phyloP scores from a whole-genome alignment of 1,140 invertebrate species.

The Sweltsa coloradensis region DNA sequence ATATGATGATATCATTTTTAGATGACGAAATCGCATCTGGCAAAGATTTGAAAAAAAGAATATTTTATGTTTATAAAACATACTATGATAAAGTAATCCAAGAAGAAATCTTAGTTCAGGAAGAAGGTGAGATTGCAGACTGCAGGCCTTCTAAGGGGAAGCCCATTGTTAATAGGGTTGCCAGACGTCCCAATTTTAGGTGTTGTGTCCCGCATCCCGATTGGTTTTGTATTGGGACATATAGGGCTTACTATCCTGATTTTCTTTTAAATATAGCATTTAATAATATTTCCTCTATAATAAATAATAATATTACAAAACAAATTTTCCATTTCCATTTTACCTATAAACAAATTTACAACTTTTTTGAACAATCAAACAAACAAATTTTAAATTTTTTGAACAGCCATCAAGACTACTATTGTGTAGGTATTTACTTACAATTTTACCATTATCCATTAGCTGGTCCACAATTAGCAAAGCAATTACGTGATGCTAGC shows the following conservation, averaged over 20 bases:
- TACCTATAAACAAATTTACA: too few relatives aligned
- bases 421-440: too few relatives aligned
- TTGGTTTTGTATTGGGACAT: neutral
- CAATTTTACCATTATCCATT: too few relatives aligned
- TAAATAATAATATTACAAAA: too few relatives aligned
- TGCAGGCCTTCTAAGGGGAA: neutral
- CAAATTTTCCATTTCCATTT: too few relatives aligned
- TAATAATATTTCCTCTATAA: too few relatives aligned
- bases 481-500: too few relatives aligned
- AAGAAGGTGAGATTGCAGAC: conserved; percentile 33
- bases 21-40: conserved; percentile 26
- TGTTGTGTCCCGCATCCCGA: neutral
- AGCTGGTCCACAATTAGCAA: too few relatives aligned
- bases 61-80: conserved; percentile 41
- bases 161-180: neutral
- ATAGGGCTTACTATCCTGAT: neutral
- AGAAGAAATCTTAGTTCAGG: conserved; percentile 39
- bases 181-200: neutral
- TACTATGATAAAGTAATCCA: conserved; percentile 35
- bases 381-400: too few relatives aligned
- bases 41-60: conserved; percentile 21
- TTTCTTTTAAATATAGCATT: neutral
- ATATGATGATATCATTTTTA: conserved; percentile 27
- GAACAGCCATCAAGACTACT: too few relatives aligned
- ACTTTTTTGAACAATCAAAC: too few relatives aligned